phyloP scores from a whole-genome alignment of 2,888 invertebrate genomes.

The Sarcophaga variegata region DNA sequence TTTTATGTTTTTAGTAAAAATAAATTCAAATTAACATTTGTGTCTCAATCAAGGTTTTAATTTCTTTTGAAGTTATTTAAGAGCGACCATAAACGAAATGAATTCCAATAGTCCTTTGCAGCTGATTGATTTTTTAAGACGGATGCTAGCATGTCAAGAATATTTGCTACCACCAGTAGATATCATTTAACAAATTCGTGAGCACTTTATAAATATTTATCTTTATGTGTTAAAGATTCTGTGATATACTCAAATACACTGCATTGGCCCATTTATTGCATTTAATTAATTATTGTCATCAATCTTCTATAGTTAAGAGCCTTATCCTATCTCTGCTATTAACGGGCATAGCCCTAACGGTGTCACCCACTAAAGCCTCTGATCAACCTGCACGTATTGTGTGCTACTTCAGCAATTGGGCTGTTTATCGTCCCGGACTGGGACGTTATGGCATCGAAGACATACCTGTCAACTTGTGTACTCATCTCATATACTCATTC shows the following conservation, averaged over 20 bases:
- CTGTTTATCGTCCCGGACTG: slow-evolving; percentile 90
- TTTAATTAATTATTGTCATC: slow-evolving; percentile 10
- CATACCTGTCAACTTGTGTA: slow-evolving; percentile 91
- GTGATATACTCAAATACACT: neutral
- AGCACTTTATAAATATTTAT: too few species aligned
- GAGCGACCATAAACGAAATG: too few species aligned
- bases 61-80: too few species aligned
- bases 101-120: too few species aligned
- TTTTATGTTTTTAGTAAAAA: too few species aligned
- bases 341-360: slow-evolving; percentile 70
- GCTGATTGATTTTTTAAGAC: too few species aligned
- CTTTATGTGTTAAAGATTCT: neutral
- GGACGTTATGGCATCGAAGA: slow-evolving; percentile 93
- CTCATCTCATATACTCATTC: slow-evolving; percentile 94
- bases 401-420: slow-evolving; percentile 85
- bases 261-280: neutral
- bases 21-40: too few species aligned
- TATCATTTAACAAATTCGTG: too few species aligned
- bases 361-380: slow-evolving; percentile 65
- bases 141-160: too few species aligned
- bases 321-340: slow-evolving; percentile 65
- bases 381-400: slow-evolving; percentile 83
- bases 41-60: too few species aligned
- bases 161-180: too few species aligned
- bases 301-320: slow-evolving; percentile 37